Evolutionary conservation across 2,113 vertebrate genomes (phyloP).

Genomic region (Anser cygnoides): DNA sequence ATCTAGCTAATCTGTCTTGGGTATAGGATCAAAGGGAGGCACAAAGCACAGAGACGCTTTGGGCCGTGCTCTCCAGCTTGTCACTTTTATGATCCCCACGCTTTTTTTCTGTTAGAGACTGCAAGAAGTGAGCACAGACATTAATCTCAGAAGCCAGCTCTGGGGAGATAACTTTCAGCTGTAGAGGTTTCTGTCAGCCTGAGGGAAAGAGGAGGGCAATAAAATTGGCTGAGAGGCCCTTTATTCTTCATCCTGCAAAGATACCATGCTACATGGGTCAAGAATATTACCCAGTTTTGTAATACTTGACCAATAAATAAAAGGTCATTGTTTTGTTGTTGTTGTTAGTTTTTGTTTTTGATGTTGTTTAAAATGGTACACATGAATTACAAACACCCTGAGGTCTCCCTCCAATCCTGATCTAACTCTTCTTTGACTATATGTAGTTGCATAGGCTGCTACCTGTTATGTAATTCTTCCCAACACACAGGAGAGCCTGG

Average conservation of each 20-base stretch:
- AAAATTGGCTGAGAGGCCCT: neutral
- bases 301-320: neutral
- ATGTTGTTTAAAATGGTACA: neutral
- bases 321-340: neutral
- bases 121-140: neutral
- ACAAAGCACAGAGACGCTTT: neutral
- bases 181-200: neutral
- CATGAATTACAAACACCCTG: neutral
- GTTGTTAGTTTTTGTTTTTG: too few species aligned
- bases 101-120: neutral
- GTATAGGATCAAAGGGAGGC: neutral
- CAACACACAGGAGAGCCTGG: neutral
- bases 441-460: neutral
- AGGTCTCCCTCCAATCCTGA: neutral
- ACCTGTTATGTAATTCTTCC: neutral
- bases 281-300: neutral
- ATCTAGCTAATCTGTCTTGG: neutral
- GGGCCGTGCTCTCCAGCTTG: neutral
- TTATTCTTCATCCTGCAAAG: neutral
- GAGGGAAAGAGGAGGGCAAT: neutral
- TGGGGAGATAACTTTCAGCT: neutral
- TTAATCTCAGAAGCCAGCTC: neutral
- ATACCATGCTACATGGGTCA: neutral
- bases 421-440: neutral
- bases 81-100: neutral